Evolutionary conservation across 1,140 invertebrate genomes (phyloP).

Genomic region (Elysia chlorotica): DNA sequence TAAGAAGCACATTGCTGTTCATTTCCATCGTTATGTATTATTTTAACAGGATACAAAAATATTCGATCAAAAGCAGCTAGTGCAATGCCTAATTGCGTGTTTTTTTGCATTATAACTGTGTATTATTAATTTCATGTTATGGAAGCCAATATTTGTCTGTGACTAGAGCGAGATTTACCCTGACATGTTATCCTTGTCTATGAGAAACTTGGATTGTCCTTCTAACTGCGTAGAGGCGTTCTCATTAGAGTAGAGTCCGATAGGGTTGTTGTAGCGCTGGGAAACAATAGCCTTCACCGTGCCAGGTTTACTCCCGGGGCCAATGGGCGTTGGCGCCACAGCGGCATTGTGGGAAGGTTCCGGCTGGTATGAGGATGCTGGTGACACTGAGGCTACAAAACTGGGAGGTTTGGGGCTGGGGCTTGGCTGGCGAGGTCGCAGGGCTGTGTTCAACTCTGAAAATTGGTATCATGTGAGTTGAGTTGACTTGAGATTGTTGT

Average conservation of each 20-base stretch:
- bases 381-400: conserved; percentile 23
- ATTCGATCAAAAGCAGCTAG: too few species aligned
- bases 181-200: conserved; percentile 1
- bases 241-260: conserved; percentile 92
- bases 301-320: conserved; percentile 23
- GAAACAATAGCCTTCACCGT: conserved; percentile 74
- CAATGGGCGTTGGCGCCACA: conserved; percentile 9
- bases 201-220: conserved; percentile 83
- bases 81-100: too few species aligned
- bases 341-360: conserved; percentile 14
- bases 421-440: conserved; percentile 13
- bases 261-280: conserved; percentile 95
- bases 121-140: too few species aligned
- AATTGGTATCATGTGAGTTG: too few species aligned
- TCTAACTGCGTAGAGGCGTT: conserved; percentile 91
- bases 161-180: conserved; percentile 4
- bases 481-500: too few species aligned
- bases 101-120: too few species aligned
- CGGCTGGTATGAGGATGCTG: conserved; percentile 1
- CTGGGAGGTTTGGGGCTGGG: conserved; percentile 23
- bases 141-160: too few species aligned
- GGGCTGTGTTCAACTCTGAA: conserved; percentile 38
- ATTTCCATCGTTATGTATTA: too few species aligned
- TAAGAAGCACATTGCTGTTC: too few species aligned
- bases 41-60: too few species aligned